Evolutionary conservation across 2,113 vertebrate genomes (phyloP).

Genomic region (Crotalus viridis): DNA sequence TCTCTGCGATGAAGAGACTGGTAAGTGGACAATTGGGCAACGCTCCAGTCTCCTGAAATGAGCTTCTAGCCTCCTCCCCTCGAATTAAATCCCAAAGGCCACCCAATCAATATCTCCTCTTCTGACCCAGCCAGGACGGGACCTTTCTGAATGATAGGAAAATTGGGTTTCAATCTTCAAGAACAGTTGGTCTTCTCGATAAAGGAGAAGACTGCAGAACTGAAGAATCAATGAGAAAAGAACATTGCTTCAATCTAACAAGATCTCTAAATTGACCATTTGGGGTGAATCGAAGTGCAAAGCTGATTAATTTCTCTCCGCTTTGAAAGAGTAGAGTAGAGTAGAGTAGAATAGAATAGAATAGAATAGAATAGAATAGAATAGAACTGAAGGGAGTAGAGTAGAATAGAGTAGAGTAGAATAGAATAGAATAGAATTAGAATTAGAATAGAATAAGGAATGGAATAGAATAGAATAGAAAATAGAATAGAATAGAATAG

Average conservation of each 20-base stretch:
- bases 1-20: conserved; percentile 92
- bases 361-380: too few relatives aligned
- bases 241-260: background rate
- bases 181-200: background rate
- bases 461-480: too few relatives aligned
- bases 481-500: too few relatives aligned
- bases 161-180: background rate
- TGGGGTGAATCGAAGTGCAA: background rate
- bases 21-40: conserved; percentile 70
- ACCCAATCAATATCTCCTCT: background rate
- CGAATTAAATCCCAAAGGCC: background rate
- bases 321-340: background rate
- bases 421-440: too few relatives aligned
- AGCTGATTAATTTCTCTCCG: background rate
- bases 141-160: background rate
- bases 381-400: too few relatives aligned
- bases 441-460: too few relatives aligned
- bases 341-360: too few relatives aligned
- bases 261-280: background rate
- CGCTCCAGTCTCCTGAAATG: background rate
- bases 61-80: background rate
- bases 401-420: too few relatives aligned
- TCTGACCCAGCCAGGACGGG: background rate
- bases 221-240: background rate
- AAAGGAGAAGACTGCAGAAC: background rate